Evolutionary conservation across 2,113 vertebrate genomes (phyloP), one percentile per base, ranked within the genome.

Genomic region (Paralichthys olivaceus): DNA sequence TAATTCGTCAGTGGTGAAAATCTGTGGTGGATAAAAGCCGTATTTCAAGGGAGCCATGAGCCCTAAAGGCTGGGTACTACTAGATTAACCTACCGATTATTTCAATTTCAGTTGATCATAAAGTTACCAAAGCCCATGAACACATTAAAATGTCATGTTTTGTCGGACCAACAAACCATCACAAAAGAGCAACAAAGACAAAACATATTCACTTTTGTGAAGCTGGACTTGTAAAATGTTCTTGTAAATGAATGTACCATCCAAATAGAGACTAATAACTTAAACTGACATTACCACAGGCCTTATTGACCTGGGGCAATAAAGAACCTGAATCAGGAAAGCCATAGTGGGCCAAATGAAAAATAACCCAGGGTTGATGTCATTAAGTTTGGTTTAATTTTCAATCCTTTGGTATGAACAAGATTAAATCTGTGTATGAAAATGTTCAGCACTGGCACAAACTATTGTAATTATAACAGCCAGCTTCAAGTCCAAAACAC

Each of bases 381-480:
- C 32, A 77, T 47, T 56, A 37, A 37, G n/a, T 11, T 49, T 49
- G 45, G 57, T 71, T 67, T 77, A 59, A 59, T 40, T 75, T 80
- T 70, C 23, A 53, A 20, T 57, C 32, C 54, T 29, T 51, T 57
- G 28, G 13, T 51, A 75, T 47, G 11, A 74, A 54, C 34, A 47
- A 29, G 15, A 12, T 55, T 51, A 32, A 14, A 22, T 64, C 62
- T 80, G 49, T 72, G 28, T 55, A 62, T 40, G 54, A 79, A 81
- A 79, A 67, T 55, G 72, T 61, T 28, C 14, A 23, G 32, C 1
- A 26, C 19, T 55, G 34, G 45, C 58, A 71, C 60, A 79, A 70
- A 56, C 65, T 43, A 60, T 60, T 70, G 75, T n/a, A 78, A 34
- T 57, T 73, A 40, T 15, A 23, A 61, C 57, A 51, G 62, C 60